These are phyloP conservation scores for Holotrichia oblita DNA, from an alignment of 1,140 invertebrate genomes.

Conservation along the genomic window DNA sequence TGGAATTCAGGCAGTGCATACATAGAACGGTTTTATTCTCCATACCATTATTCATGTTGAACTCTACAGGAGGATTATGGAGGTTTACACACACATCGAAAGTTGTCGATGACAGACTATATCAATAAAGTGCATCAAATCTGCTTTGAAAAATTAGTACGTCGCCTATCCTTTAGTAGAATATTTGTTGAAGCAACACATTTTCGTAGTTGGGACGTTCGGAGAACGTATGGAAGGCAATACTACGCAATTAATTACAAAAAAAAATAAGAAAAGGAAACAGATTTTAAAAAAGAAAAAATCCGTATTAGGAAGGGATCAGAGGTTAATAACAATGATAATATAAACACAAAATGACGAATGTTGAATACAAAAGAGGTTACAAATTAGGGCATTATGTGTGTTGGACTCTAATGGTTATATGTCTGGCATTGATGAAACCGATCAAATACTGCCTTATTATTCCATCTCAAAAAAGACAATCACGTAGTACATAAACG, in stretches of 20 bases:
- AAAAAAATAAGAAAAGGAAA: neutral
- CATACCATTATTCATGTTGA: neutral
- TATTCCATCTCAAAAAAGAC: constrained; percentile 13
- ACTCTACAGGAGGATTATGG: neutral
- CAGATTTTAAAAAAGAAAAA: neutral
- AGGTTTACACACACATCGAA: neutral
- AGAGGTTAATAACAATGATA: neutral
- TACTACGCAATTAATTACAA: neutral
- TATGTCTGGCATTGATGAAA: constrained; percentile 20
- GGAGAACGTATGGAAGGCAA: constrained; percentile 14
- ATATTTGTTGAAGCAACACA: constrained; percentile 27
- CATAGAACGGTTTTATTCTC: neutral
- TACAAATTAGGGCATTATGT: neutral
- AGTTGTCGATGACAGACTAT: constrained; percentile 1
- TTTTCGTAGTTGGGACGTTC: constrained; percentile 30
- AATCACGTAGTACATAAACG: constrained; percentile 3
- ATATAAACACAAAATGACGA: constrained; percentile 22
- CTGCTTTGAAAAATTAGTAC: constrained; percentile 40
- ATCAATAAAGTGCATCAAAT: constrained; percentile 22
- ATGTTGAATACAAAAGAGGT: neutral
- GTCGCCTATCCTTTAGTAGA: neutral
- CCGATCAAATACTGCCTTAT: neutral
- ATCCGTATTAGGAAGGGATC: neutral
- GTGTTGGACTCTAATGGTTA: neutral
- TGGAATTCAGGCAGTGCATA: constrained; percentile 12